These are phyloP conservation scores for Norana najaformis DNA, from an alignment of 2,888 invertebrate species.

Conservation along the genomic window DNA sequence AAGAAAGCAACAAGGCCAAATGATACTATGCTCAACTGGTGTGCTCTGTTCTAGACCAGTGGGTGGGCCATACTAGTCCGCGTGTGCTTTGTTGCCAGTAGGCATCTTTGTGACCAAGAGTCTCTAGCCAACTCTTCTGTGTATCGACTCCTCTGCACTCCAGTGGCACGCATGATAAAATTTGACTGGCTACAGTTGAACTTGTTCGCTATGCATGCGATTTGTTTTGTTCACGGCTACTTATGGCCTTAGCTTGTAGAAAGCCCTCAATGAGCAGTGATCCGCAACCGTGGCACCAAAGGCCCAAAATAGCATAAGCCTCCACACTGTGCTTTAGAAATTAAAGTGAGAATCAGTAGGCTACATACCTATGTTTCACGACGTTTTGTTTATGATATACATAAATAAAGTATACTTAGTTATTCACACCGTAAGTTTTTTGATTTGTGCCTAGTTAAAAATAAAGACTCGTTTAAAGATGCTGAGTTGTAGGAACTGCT, in stretches of 20 bases:
- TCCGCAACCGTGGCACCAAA: background rate
- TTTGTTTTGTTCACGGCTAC: background rate
- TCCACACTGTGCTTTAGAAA: background rate
- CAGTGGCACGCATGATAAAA: background rate
- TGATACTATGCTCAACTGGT: too few relatives aligned
- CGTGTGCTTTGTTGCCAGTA: too few relatives aligned
- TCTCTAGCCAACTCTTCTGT: too few relatives aligned
- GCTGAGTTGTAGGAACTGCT: background rate
- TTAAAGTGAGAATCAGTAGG: background rate
- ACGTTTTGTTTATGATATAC: background rate
- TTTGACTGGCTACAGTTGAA: too few relatives aligned
- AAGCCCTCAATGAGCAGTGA: background rate
- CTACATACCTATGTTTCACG: background rate
- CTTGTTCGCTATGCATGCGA: background rate
- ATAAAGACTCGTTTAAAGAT: background rate
- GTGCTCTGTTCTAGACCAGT: too few relatives aligned
- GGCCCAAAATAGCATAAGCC: too few relatives aligned
- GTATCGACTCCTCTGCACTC: background rate
- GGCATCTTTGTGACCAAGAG: too few relatives aligned
- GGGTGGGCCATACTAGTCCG: too few relatives aligned
- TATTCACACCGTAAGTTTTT: background rate
- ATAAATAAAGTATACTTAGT: background rate
- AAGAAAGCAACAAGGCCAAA: too few relatives aligned
- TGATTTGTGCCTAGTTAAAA: background rate
- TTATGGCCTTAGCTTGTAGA: background rate